Evolutionary conservation across 2,888 invertebrate species (phyloP).

Genomic region (Luffia ferchaultella): DNA sequence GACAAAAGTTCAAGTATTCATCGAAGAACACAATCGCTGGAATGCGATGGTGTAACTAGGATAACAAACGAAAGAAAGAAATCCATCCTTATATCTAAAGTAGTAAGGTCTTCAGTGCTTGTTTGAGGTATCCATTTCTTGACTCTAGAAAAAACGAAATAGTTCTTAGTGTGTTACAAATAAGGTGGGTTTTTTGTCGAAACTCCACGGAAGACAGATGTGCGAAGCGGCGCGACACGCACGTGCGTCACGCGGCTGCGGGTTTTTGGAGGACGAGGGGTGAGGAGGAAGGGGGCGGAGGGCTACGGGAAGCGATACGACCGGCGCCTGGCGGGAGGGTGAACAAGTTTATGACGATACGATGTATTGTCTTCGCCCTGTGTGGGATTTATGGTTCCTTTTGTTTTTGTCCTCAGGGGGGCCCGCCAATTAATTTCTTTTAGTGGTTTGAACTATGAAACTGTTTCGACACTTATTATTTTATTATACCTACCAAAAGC

Average conservation of each 20-base stretch:
- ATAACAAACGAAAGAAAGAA: slow-evolving; percentile 26
- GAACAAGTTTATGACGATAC: slow-evolving; percentile 53
- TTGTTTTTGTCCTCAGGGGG: slow-evolving; percentile 51
- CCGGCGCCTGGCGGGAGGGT: slow-evolving; percentile 59
- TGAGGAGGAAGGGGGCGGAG: slow-evolving; percentile 18
- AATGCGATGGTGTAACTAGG: slow-evolving; percentile 37
- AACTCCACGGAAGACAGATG: slow-evolving; percentile 23
- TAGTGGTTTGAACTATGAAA: slow-evolving; percentile 21
- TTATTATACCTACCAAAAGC: background rate
- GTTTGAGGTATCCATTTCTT: slow-evolving; percentile 26
- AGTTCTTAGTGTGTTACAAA: slow-evolving; percentile 26
- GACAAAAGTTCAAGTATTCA: slow-evolving; percentile 57
- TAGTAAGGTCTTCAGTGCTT: slow-evolving; percentile 47
- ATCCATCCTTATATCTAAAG: slow-evolving; percentile 45
- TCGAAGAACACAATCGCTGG: slow-evolving; percentile 40
- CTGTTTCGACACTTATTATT: slow-evolving; percentile 11
- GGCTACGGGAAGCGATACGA: slow-evolving; percentile 31
- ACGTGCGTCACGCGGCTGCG: slow-evolving; percentile 37
- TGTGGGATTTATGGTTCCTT: slow-evolving; percentile 55
- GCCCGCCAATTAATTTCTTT: slow-evolving; percentile 52
- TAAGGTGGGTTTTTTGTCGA: slow-evolving; percentile 31
- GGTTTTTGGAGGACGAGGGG: slow-evolving; percentile 20
- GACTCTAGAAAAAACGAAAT: slow-evolving; percentile 20
- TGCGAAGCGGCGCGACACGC: slow-evolving; percentile 41
- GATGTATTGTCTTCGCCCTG: slow-evolving; percentile 54